phyloP scores from a whole-genome alignment of 2,113 vertebrate genomes.

The Phyllostomus discolor region DNA sequence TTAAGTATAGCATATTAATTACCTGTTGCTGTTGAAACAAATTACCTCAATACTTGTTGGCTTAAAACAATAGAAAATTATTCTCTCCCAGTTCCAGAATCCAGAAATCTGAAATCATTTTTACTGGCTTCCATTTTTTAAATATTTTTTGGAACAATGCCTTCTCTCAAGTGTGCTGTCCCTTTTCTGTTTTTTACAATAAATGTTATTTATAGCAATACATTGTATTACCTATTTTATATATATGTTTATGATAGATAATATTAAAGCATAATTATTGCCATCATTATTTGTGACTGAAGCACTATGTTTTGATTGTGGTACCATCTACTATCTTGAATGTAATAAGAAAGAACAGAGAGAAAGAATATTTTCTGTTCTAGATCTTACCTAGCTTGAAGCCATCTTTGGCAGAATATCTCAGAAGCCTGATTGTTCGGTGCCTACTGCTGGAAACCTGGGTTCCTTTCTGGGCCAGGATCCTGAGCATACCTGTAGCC shows the following conservation, averaged over 20 bases:
- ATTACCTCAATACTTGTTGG: background rate
- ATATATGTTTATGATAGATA: background rate
- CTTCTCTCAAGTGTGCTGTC: conserved; percentile 22
- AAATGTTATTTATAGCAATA: conserved; percentile 64
- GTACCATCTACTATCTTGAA: background rate
- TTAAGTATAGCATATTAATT: background rate
- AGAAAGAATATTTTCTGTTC: background rate
- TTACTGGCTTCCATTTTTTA: background rate
- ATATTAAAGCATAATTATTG: background rate
- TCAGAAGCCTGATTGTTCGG: background rate
- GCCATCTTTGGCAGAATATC: background rate
- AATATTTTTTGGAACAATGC: background rate
- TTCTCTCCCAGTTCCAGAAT: background rate
- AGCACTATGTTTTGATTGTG: background rate
- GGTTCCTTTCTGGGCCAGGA: background rate
- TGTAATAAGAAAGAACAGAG: background rate
- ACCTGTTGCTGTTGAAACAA: background rate
- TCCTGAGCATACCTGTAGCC: background rate
- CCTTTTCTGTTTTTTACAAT: conserved; percentile 48
- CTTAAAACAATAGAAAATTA: background rate
- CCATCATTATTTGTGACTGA: background rate
- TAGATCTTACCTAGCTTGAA: background rate
- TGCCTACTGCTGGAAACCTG: background rate
- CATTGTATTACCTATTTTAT: background rate
- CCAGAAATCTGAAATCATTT: background rate